These are phyloP conservation scores for Amazona vittata DNA, from an alignment of 2,113 vertebrate genomes.

Conservation along the genomic window DNA sequence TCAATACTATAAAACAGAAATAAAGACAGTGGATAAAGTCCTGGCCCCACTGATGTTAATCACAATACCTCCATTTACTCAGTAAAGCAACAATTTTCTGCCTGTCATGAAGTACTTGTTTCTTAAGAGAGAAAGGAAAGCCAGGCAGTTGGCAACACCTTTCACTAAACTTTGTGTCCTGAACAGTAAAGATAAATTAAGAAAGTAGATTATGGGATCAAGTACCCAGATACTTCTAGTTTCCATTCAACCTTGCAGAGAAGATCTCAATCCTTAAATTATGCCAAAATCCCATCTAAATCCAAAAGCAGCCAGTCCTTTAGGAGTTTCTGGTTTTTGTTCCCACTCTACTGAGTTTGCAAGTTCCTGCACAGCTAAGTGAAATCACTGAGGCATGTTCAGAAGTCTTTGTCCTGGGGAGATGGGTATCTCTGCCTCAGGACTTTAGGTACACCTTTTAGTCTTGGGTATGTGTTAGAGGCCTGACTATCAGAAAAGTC, in stretches of 20 bases:
- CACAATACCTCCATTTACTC: neutral
- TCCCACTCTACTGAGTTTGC: neutral
- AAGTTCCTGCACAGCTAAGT: neutral
- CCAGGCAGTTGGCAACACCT: neutral
- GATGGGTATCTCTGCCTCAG: neutral
- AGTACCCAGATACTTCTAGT: neutral
- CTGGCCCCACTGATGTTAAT: neutral
- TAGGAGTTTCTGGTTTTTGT: neutral
- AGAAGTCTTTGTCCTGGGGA: neutral
- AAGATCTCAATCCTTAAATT: neutral
- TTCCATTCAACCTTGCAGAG: neutral
- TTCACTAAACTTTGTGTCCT: neutral
- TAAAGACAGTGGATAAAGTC: neutral
- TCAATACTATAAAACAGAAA: neutral
- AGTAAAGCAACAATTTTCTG: neutral
- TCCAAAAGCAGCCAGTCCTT: neutral
- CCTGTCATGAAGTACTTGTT: neutral
- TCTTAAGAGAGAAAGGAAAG: neutral
- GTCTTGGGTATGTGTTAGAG: neutral
- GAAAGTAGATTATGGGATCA: neutral
- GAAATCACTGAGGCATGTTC: neutral
- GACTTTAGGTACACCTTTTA: neutral
- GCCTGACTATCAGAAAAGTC: neutral
- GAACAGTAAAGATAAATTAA: neutral
- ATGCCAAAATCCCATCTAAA: neutral